Evolutionary conservation across 2,888 invertebrate species (phyloP).

Genomic region (Uloborus plumipes): DNA sequence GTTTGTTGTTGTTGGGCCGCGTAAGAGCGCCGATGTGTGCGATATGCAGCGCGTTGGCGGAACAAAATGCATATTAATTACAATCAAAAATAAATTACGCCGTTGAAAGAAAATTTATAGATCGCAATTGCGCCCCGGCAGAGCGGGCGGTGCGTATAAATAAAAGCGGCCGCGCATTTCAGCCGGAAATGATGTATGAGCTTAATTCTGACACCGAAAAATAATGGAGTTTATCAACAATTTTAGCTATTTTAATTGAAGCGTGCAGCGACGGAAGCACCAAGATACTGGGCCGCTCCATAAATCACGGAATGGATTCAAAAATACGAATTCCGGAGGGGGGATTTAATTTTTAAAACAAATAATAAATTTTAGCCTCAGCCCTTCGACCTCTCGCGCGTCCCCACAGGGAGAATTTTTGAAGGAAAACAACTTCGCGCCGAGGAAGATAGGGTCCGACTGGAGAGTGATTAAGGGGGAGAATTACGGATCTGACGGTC

Average conservation of each 20-base stretch:
- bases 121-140: slow-evolving; percentile 49
- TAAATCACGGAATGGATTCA: slow-evolving; percentile 61
- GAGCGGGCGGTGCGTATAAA: slow-evolving; percentile 51
- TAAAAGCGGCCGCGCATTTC: slow-evolving; percentile 61
- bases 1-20: slow-evolving; percentile 37
- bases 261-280: slow-evolving; percentile 55
- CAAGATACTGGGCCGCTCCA: slow-evolving; percentile 47
- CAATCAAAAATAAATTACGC: slow-evolving; percentile 64
- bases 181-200: slow-evolving; percentile 64
- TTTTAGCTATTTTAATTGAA: slow-evolving; percentile 65
- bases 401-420: not conserved
- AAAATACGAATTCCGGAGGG: slow-evolving; percentile 61
- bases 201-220: slow-evolving; percentile 61
- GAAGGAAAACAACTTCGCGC: not conserved
- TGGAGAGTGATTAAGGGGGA: too few species aligned
- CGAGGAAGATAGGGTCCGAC: too few species aligned
- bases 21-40: slow-evolving; percentile 37
- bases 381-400: not conserved
- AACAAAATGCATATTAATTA: slow-evolving; percentile 64
- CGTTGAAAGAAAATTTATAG: slow-evolving; percentile 63
- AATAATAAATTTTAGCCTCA: slow-evolving; percentile 46
- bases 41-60: slow-evolving; percentile 25
- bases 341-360: slow-evolving; percentile 58
- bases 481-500: too few species aligned
- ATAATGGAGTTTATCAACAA: slow-evolving; percentile 65